Evolutionary conservation across 2,888 invertebrate species (phyloP).

Genomic region (Dicroscelio sp.): DNA sequence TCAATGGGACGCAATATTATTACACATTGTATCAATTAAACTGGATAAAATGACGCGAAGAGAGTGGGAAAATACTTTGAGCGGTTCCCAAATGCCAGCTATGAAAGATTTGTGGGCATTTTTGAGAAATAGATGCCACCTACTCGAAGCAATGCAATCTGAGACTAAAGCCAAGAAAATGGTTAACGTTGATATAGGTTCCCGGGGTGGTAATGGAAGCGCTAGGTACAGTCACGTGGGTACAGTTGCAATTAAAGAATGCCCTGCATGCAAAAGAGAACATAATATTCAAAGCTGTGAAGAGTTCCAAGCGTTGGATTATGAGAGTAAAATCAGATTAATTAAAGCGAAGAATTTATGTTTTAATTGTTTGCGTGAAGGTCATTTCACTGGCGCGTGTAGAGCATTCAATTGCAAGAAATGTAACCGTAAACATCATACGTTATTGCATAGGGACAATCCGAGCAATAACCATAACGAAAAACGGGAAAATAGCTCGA

Average conservation of each 20-base stretch:
- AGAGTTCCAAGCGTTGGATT: neutral
- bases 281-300: neutral
- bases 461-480: neutral
- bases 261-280: constrained; percentile 8
- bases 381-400: neutral
- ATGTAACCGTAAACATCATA: neutral
- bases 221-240: neutral
- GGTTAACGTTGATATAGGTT: no score
- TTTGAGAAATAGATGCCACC: constrained; percentile 12
- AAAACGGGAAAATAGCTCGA: neutral
- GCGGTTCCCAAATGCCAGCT: neutral
- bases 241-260: neutral
- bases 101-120: neutral
- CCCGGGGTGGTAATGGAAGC: neutral
- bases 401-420: neutral
- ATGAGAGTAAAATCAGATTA: neutral
- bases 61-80: neutral
- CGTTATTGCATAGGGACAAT: neutral
- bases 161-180: neutral
- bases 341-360: neutral
- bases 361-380: neutral
- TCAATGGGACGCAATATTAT: neutral
- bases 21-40: neutral
- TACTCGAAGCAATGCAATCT: constrained; percentile 6
- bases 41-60: neutral